These are phyloP conservation scores for Mesembrinibis cayennensis DNA, from an alignment of 2,113 vertebrate genomes.

Conservation along the genomic window DNA sequence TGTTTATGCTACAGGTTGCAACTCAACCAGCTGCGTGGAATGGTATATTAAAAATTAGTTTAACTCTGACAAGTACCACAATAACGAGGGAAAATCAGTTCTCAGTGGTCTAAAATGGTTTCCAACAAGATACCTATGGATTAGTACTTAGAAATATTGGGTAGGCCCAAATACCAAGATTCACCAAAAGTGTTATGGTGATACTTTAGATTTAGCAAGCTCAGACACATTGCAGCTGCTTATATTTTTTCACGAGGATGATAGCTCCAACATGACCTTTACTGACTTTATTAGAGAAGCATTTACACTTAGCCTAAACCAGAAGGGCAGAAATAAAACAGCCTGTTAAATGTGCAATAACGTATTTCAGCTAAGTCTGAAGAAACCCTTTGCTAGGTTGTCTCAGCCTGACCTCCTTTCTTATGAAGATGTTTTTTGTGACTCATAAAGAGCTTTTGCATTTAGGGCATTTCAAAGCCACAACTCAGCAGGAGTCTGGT, in stretches of 20 bases:
- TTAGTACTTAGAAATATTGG: background rate
- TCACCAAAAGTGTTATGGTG: background rate
- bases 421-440: background rate
- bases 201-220: background rate
- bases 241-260: background rate
- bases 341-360: background rate
- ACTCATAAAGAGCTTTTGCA: constrained; percentile 17
- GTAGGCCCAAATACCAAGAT: background rate
- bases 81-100: background rate
- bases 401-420: constrained; percentile 25
- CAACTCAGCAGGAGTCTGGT: background rate
- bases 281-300: background rate
- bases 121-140: background rate
- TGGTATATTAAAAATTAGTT: background rate
- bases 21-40: background rate
- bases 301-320: background rate
- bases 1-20: background rate
- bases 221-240: background rate
- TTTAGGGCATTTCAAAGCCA: background rate
- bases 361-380: background rate
- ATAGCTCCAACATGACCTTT: background rate
- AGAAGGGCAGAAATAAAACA: constrained; percentile 21
- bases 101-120: background rate
- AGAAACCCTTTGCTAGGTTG: background rate
- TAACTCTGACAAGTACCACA: background rate